A percentile compares a stretch with the other conserved stretches of the same genome.
These are phyloP conservation scores for Stegastes partitus DNA, from an alignment of 2,113 vertebrate species.

Conservation along the genomic window DNA sequence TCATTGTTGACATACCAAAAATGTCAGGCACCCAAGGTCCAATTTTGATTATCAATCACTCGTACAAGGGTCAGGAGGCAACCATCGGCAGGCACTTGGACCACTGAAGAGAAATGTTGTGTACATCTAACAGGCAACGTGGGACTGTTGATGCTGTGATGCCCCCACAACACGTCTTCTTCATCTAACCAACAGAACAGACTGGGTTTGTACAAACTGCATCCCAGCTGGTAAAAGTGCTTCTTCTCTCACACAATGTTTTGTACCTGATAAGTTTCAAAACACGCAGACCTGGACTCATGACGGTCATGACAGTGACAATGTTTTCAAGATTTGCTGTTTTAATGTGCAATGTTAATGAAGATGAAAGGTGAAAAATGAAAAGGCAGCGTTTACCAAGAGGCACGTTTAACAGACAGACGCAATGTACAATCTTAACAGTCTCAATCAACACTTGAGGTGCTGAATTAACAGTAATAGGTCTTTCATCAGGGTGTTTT, in stretches of 20 bases:
- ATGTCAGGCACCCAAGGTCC: conserved; percentile 56
- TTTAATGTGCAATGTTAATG: conserved; percentile 22
- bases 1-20: conserved; percentile 49
- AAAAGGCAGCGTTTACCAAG: conserved; percentile 42
- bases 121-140: conserved; percentile 14
- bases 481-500: conserved; percentile 5
- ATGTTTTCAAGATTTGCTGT: conserved; percentile 11
- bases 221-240: conserved; percentile 17
- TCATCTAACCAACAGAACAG: neutral
- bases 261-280: conserved; percentile 24
- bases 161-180: conserved; percentile 6
- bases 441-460: conserved; percentile 37
- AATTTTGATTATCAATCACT: conserved; percentile 62
- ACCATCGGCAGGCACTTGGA: conserved; percentile 72
- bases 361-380: conserved; percentile 24
- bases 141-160: conserved; percentile 1
- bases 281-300: conserved; percentile 17
- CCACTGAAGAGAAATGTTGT: conserved; percentile 32
- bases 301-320: conserved; percentile 1
- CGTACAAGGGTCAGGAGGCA: conserved; percentile 61
- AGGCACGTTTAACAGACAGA: conserved; percentile 33
- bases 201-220: neutral
- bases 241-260: conserved; percentile 16
- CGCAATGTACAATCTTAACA: conserved; percentile 35
- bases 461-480: neutral